Evolutionary conservation across 1,140 invertebrate genomes (phyloP).

Genomic region (Drosophila erecta): DNA sequence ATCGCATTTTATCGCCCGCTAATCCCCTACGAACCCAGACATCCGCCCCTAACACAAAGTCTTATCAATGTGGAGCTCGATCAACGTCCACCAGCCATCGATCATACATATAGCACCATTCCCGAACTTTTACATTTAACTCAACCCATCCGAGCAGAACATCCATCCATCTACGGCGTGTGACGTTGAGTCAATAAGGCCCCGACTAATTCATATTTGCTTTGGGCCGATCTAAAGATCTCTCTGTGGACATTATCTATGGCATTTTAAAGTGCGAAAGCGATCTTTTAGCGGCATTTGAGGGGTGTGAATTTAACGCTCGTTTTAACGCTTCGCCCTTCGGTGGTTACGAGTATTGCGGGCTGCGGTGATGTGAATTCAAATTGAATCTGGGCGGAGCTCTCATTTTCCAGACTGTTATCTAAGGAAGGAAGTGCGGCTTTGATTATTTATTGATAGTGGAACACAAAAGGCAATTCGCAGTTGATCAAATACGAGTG

Average conservation of each 20-base stretch:
- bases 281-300: constrained; percentile 54
- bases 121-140: constrained; percentile 13
- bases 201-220: constrained; percentile 53
- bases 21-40: constrained; percentile 17
- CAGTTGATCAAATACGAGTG: constrained; percentile 53
- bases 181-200: constrained; percentile 49
- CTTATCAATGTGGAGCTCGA: constrained; percentile 23
- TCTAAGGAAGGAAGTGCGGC: constrained; percentile 32
- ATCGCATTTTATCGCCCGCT: neutral
- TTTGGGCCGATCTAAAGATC: constrained; percentile 44
- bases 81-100: constrained; percentile 29
- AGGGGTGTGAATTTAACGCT: constrained; percentile 65
- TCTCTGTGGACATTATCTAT: constrained; percentile 45
- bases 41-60: constrained; percentile 17
- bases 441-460: constrained; percentile 60
- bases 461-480: constrained; percentile 54
- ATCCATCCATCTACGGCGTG: constrained; percentile 27
- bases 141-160: neutral
- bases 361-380: neutral
- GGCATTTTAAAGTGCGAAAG: constrained; percentile 37
- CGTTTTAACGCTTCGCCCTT: constrained; percentile 19
- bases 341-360: neutral
- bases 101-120: constrained; percentile 13
- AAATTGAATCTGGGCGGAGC: constrained; percentile 38
- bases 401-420: constrained; percentile 25